Evolutionary conservation across 2,888 invertebrate species (phyloP).

Genomic region (Dynastes tityus): DNA sequence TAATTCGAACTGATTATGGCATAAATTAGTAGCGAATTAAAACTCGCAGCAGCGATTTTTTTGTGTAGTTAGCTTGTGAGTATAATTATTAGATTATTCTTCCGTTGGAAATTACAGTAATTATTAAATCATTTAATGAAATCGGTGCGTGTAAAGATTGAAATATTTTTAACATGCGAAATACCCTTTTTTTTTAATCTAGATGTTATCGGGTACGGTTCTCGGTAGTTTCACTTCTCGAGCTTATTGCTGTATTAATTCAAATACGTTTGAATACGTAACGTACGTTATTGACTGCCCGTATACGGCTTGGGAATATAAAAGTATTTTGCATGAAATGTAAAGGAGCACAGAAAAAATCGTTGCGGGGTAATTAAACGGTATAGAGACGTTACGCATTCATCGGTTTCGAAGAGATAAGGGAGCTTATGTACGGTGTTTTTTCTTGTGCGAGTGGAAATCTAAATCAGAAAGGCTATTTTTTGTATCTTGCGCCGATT

Average conservation of each 20-base stretch:
- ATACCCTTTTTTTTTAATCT: constrained; percentile 6
- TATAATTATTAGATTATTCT: constrained; percentile 45
- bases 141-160: constrained; percentile 42
- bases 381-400: too few species aligned
- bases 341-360: background rate
- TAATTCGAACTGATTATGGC: constrained; percentile 24
- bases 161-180: constrained; percentile 44
- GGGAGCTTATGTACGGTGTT: too few species aligned
- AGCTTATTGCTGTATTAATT: constrained; percentile 3
- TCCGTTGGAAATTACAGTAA: constrained; percentile 44
- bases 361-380: too few species aligned
- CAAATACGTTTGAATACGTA: constrained; percentile 14
- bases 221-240: constrained; percentile 2
- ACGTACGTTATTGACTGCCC: background rate
- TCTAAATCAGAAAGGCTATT: too few species aligned
- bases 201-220: constrained; percentile 29
- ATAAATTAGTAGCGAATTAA: constrained; percentile 23
- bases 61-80: constrained; percentile 29
- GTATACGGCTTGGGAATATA: background rate
- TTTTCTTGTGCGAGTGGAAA: too few species aligned
- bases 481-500: too few species aligned
- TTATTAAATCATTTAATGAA: constrained; percentile 47
- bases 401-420: too few species aligned
- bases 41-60: constrained; percentile 18
- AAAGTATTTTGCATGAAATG: background rate